phyloP scores from a whole-genome alignment of 2,888 invertebrate species.

The Rhagonycha fulva region DNA sequence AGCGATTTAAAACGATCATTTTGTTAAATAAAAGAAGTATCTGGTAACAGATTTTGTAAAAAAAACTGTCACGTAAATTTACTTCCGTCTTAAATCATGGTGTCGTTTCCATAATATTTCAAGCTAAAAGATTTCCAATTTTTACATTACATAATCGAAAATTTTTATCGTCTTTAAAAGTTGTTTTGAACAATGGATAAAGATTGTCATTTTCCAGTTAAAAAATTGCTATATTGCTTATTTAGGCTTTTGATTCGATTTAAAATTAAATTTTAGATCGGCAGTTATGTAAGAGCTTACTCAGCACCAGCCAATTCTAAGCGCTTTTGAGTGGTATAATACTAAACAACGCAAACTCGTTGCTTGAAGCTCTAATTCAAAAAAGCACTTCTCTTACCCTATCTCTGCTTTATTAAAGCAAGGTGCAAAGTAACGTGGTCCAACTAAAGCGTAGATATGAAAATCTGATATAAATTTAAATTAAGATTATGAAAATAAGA shows the following conservation, averaged over 20 bases:
- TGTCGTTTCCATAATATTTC: background rate
- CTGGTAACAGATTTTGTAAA: background rate
- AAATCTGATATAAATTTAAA: constrained; percentile 27
- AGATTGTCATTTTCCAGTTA: background rate
- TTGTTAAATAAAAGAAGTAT: background rate
- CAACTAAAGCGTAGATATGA: constrained; percentile 14
- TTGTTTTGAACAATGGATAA: background rate
- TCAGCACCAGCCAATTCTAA: background rate
- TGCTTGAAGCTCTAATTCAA: background rate
- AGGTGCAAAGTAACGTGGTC: constrained; percentile 6
- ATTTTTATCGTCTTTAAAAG: background rate
- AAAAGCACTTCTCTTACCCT: background rate
- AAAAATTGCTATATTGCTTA: background rate
- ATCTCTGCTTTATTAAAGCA: background rate
- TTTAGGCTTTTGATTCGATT: background rate
- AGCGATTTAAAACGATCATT: background rate
- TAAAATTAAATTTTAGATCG: background rate
- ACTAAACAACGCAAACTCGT: background rate
- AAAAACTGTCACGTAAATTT: background rate
- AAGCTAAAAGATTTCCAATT: background rate
- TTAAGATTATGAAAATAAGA: constrained; percentile 28
- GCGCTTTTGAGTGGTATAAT: background rate
- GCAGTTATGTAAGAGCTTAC: background rate
- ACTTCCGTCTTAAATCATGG: background rate
- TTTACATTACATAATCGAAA: background rate